phyloP scores from a whole-genome alignment of 1,140 invertebrate genomes.

The Pogonomyrmex californicus region DNA sequence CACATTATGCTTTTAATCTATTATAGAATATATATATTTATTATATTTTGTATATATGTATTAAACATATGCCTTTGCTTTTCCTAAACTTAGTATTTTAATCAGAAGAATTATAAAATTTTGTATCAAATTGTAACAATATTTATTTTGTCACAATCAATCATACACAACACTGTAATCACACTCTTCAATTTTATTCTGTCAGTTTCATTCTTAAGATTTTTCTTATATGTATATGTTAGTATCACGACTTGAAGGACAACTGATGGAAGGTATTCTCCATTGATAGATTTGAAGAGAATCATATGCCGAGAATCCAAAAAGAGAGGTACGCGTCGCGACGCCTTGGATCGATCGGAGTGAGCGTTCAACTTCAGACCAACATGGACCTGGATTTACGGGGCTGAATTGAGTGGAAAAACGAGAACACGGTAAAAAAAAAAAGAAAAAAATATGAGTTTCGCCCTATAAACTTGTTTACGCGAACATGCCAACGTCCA shows the following conservation, averaged over 20 bases:
- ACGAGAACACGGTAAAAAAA: constrained; percentile 68
- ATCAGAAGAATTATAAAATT: neutral
- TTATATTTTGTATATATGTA: neutral
- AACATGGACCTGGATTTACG: constrained; percentile 83
- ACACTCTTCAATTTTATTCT: neutral
- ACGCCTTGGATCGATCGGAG: constrained; percentile 84
- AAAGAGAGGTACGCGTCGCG: constrained; percentile 82
- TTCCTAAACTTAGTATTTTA: neutral
- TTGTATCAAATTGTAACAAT: too few relatives aligned
- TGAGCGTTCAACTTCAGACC: constrained; percentile 82
- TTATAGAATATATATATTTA: neutral
- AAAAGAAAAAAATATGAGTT: constrained; percentile 14
- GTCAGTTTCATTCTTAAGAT: neutral
- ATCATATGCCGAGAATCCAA: constrained; percentile 82
- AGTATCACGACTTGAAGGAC: constrained; percentile 1
- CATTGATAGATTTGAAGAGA: constrained; percentile 73
- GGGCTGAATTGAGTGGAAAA: constrained; percentile 73
- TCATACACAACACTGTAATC: neutral
- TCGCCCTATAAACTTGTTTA: constrained; percentile 46
- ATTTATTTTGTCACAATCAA: constrained; percentile 17
- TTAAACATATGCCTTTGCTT: neutral
- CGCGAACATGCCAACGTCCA: constrained; percentile 43
- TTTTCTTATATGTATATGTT: neutral
- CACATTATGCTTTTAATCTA: neutral
- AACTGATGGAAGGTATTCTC: constrained; percentile 41